phyloP scores from a whole-genome alignment of 2,113 vertebrate species.

The Eretmodus cyanostictus region DNA sequence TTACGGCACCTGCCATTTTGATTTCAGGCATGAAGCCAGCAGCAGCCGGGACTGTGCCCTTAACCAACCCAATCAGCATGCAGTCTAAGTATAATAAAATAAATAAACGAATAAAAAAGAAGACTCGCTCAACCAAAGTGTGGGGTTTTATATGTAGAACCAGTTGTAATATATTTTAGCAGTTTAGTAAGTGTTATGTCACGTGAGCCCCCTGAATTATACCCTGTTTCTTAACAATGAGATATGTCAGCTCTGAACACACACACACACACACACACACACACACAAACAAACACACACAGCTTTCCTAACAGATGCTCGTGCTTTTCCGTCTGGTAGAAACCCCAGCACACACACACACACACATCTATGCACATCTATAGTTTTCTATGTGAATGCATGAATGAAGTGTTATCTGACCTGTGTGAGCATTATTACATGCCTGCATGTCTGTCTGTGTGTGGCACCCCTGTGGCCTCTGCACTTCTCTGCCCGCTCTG shows the following conservation, averaged over 20 bases:
- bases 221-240: background rate
- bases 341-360: background rate
- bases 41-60: fast-evolving
- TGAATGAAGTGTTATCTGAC: background rate
- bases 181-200: background rate
- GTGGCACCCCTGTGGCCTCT: background rate
- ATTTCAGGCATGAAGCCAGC: background rate
- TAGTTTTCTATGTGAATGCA: background rate
- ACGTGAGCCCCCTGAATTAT: fast-evolving
- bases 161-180: background rate
- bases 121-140: background rate
- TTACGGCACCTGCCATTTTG: background rate
- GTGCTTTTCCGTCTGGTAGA: background rate
- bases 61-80: background rate
- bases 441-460: background rate
- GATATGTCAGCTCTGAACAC: background rate
- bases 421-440: background rate
- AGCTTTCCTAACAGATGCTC: background rate
- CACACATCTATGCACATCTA: background rate
- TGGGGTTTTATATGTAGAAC: background rate
- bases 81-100: background rate
- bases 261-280: background rate
- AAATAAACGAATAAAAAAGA: background rate
- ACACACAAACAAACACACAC: background rate
- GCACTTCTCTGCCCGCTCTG: background rate